Evolutionary conservation across 2,888 invertebrate species (phyloP), one percentile per base, ranked within the genome.

Genomic region (Volucella zonaria): DNA sequence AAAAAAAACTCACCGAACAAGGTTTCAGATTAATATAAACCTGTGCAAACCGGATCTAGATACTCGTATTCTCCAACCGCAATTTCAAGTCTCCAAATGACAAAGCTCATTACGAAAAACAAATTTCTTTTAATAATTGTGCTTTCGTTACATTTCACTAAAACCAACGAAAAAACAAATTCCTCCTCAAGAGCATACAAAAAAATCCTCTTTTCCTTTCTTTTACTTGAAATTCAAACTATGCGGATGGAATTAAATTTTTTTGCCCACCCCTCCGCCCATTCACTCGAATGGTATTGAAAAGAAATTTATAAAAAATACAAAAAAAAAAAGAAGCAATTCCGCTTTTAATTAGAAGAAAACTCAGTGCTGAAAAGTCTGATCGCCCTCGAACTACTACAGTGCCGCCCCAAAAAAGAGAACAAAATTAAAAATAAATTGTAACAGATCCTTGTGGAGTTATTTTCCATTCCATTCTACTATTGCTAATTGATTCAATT

Each of bases 401-500:
- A 15, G 10, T 52, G 31, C 10, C 18, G 40, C 14, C 49, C 38
- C 31, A 12, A n/a, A 31, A 43, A 31, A 45, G 18, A 40, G 12
- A 71, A 14, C 51, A 8, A 38, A 54, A 62, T 4, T 56, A 14
- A 54, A 3, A 31, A 31, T 31, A 31, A 31, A 31, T 31, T 31
- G 31, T 1, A 40, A 42, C 12, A 11, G 62, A 64, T 73, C 67
- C 67, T 54, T 67, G 31, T n/a, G 31, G 15, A 14, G n/a, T 68
- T 64, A 52, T 31, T 31, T 31, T 31, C 31, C 31, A 31, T 73
- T 73, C 8, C 42, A 49, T 3, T 75, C 54, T 62, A n/a, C 31
- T 43, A 49, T 12, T 14, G 43, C 66, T 83, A 80, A 80, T 80
- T 83, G 83, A 75, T 80, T 80, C 80, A 83, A 83, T 83, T 83